These are phyloP conservation scores for Bacillus rossius DNA, from an alignment of 1,140 invertebrate genomes.

Conservation along the genomic window DNA sequence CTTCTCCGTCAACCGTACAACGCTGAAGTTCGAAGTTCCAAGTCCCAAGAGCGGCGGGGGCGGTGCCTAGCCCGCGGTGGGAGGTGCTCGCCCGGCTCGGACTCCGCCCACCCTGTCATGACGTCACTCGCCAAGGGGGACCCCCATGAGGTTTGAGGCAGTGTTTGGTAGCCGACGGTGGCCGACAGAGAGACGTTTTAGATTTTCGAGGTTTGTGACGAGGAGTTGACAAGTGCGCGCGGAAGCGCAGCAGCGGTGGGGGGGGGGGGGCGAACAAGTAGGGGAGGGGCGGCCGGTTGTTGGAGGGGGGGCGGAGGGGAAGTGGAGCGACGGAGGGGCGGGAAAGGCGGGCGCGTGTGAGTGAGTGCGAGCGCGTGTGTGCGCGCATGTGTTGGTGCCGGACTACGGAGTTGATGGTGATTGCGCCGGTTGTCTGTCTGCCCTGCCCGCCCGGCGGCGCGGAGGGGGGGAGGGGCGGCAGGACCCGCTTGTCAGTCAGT, in stretches of 20 bases:
- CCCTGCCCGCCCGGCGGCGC: constrained; percentile 10
- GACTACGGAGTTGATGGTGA: constrained; percentile 36
- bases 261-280: constrained; percentile 13
- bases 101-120: constrained; percentile 38
- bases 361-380: constrained; percentile 19
- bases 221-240: constrained; percentile 34
- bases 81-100: constrained; percentile 6
- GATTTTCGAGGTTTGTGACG: constrained; percentile 30
- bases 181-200: background rate
- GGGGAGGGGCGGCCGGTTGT: background rate
- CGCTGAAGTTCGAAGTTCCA: background rate
- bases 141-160: constrained; percentile 34
- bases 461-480: background rate
- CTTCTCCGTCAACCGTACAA: constrained; percentile 1
- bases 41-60: constrained; percentile 1
- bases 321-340: background rate
- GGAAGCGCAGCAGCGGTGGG: background rate
- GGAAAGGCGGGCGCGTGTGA: constrained; percentile 9
- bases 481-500: constrained; percentile 14
- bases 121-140: constrained; percentile 18
- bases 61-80: background rate
- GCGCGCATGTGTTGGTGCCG: constrained; percentile 22
- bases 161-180: constrained; percentile 6
- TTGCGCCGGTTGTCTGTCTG: constrained; percentile 34
- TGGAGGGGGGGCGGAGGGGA: background rate